Percentiles rank a stretch among this genome's conserved stretches.
Evolutionary conservation across 2,888 invertebrate species (phyloP).

Genomic region (Entomobrya multifasciata): DNA sequence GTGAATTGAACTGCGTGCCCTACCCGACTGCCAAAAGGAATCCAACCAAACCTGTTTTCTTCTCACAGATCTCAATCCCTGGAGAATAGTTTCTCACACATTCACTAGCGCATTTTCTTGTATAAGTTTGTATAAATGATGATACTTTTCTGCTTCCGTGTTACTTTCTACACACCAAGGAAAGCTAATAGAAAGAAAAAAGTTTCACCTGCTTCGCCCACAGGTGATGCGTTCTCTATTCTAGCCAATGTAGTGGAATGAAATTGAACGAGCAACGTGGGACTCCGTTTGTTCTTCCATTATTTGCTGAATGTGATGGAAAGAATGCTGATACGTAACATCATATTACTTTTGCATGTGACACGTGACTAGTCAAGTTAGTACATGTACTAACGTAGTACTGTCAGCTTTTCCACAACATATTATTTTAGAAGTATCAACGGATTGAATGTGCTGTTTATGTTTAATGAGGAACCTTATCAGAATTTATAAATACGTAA

Average conservation of each 20-base stretch:
- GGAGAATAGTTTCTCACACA: constrained; percentile 1
- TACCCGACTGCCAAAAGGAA: neutral
- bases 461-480: neutral
- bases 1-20: neutral
- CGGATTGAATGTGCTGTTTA: neutral
- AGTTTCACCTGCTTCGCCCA: constrained; percentile 44
- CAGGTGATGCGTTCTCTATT: constrained; percentile 51
- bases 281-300: constrained; percentile 15
- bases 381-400: neutral
- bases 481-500: neutral
- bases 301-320: constrained; percentile 38
- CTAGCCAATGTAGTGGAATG: constrained; percentile 51
- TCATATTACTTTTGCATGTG: neutral
- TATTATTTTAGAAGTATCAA: too few relatives aligned
- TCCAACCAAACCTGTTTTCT: constrained; percentile 8
- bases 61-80: constrained; percentile 25
- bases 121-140: constrained; percentile 6
- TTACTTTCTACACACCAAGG: neutral
- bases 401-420: too few relatives aligned
- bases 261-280: constrained; percentile 57
- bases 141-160: neutral
- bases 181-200: neutral
- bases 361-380: neutral
- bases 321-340: neutral
- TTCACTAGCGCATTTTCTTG: neutral